A percentile compares a stretch with the other conserved stretches of the same genome.
Conservation (phyloP, 2,888 invertebrate genomes). For the Dryomyza anilis region DNA sequence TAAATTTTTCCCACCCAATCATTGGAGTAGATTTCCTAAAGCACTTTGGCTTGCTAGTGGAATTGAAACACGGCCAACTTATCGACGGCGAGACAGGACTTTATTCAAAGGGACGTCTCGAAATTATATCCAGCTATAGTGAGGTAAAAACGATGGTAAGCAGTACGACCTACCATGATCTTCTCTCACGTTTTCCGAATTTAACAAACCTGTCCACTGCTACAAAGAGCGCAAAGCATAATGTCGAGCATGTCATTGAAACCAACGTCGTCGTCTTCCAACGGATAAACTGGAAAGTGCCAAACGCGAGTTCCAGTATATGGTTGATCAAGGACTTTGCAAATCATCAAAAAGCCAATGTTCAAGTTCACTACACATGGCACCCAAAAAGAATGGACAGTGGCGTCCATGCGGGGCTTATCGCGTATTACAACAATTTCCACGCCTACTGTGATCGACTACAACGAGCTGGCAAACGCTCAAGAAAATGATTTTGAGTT, state of each 20-base stretch:
- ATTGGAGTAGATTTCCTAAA: not conserved
- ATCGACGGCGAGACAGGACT: not conserved
- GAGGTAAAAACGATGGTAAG: not conserved
- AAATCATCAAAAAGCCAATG: slow-evolving; percentile 30
- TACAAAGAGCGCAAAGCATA: not conserved
- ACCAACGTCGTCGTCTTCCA: not conserved
- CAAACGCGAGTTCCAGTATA: not conserved
- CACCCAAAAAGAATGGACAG: not conserved
- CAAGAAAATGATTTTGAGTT: not conserved
- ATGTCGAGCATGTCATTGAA: slow-evolving; percentile 8
- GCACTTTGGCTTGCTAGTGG: not conserved
- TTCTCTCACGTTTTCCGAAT: not conserved
- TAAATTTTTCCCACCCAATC: not conserved
- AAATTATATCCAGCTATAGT: too few species aligned
- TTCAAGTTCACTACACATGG: slow-evolving; percentile 4
- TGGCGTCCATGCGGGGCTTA: slow-evolving; percentile 2
- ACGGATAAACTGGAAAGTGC: slow-evolving; percentile 13
- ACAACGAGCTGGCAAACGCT: not conserved
- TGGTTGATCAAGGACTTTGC: not conserved
- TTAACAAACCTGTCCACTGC: not conserved
- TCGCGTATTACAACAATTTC: not conserved
- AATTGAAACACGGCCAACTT: not conserved
- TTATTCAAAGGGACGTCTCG: slow-evolving; percentile 13
- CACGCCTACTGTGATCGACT: not conserved
- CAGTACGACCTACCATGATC: not conserved